A percentile compares a stretch with the other conserved stretches of the same genome.
phyloP scores from a whole-genome alignment of 1,140 invertebrate species.

The Drosophila orena region DNA sequence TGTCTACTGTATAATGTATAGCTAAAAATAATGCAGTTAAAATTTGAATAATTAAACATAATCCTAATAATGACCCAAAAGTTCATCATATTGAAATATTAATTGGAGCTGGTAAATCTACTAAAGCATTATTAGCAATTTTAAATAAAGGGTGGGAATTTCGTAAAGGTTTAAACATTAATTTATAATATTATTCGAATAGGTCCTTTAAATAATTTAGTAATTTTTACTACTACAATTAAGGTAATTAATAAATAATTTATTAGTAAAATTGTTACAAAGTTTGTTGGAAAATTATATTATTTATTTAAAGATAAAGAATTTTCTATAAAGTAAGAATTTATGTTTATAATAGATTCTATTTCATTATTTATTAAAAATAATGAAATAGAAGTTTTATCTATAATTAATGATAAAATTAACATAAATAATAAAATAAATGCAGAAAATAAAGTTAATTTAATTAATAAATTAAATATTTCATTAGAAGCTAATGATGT shows the following conservation, averaged over 20 bases:
- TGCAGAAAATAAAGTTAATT: constrained; percentile 45
- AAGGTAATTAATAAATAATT: constrained; percentile 86
- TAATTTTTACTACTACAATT: constrained; percentile 85
- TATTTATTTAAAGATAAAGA: constrained; percentile 85
- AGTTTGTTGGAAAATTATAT: constrained; percentile 84
- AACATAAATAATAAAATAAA: constrained; percentile 21
- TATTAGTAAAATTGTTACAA: constrained; percentile 85
- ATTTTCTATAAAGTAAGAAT: constrained; percentile 68
- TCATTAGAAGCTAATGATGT: constrained; percentile 85
- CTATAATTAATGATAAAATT: constrained; percentile 37
- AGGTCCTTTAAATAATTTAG: constrained; percentile 81
- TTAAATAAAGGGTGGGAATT: constrained; percentile 30
- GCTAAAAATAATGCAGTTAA: no score
- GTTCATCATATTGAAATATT: constrained; percentile 85
- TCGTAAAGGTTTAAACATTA: constrained; percentile 85
- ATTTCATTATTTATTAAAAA: constrained; percentile 52
- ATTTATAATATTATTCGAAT: constrained; percentile 85
- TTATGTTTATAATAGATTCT: constrained; percentile 37
- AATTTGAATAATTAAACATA: constrained; percentile 88
- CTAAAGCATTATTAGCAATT: constrained; percentile 85
- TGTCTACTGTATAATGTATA: no score
- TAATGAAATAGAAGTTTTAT: constrained; percentile 27
- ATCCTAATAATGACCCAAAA: constrained; percentile 85
- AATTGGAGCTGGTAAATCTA: constrained; percentile 86
- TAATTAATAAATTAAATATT: constrained; percentile 84